Evolutionary conservation across 2,888 invertebrate species (phyloP).

Genomic region (Drosophila paramelanica): DNA sequence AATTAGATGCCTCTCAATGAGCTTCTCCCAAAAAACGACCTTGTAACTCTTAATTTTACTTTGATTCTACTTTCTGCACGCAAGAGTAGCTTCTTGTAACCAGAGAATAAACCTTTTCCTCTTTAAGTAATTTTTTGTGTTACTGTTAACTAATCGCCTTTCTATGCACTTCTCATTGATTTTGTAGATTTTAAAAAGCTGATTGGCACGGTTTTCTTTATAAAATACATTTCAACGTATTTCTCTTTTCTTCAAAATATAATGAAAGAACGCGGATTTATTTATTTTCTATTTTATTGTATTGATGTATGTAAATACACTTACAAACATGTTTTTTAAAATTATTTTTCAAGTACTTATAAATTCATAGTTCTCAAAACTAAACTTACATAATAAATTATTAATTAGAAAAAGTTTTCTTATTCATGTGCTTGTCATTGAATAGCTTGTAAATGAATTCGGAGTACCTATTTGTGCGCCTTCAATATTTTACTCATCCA

Average conservation of each 20-base stretch:
- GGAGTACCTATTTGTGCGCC: not conserved
- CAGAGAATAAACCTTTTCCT: not conserved
- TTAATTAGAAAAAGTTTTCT: not conserved
- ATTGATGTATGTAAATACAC: too few species aligned
- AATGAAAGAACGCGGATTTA: too few species aligned
- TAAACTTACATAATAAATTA: too few species aligned
- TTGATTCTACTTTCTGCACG: not conserved
- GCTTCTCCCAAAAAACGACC: too few species aligned
- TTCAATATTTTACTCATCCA: not conserved
- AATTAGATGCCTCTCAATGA: slow-evolving; percentile 1
- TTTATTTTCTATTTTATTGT: too few species aligned
- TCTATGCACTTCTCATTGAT: slow-evolving; percentile 8
- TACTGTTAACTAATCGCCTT: not conserved
- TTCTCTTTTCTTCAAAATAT: too few species aligned
- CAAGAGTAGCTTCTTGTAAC: not conserved
- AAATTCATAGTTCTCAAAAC: too few species aligned
- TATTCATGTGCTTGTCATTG: too few species aligned
- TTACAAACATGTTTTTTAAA: too few species aligned
- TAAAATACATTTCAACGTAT: too few species aligned
- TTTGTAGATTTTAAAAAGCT: not conserved
- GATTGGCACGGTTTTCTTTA: too few species aligned
- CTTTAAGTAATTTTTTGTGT: not conserved
- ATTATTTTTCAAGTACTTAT: too few species aligned
- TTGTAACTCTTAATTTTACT: not conserved
- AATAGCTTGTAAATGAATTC: not conserved